Conservation (phyloP, 2,113 vertebrate genomes). For the Aleadryas rufinucha region DNA sequence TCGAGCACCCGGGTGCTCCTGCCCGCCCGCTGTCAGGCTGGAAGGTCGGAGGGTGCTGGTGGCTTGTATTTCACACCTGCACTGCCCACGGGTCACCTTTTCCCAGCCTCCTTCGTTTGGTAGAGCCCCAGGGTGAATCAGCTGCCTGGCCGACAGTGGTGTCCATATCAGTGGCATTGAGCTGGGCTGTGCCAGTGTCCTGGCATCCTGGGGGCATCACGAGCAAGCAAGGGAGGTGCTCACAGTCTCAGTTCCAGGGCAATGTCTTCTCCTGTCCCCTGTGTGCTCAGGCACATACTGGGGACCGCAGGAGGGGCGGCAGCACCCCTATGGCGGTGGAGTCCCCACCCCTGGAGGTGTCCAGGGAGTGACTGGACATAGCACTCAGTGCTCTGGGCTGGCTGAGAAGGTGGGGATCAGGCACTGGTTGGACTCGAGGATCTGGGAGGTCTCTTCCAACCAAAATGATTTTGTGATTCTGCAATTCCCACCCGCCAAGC, state of each 20-base stretch:
- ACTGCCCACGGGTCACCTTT: background rate
- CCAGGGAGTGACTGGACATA: rapidly evolving
- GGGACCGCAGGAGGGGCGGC: rapidly evolving
- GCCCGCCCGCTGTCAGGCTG: rapidly evolving
- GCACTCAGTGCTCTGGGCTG: background rate
- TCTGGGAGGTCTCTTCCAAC: background rate
- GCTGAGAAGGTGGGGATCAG: rapidly evolving
- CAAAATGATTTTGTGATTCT: background rate
- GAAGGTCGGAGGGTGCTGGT: background rate
- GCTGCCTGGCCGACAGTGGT: background rate
- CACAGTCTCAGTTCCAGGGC: rapidly evolving
- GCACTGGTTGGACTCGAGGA: background rate
- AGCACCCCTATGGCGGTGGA: background rate
- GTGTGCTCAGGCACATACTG: rapidly evolving
- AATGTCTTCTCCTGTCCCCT: background rate
- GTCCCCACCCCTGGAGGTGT: background rate
- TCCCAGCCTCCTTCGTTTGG: background rate
- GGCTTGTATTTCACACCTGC: background rate
- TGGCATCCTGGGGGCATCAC: rapidly evolving
- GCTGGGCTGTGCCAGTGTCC: background rate
- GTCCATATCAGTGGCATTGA: rapidly evolving
- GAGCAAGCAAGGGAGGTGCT: rapidly evolving
- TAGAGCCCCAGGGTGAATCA: rapidly evolving
- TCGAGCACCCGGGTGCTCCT: rapidly evolving
- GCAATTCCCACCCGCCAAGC: background rate